Conservation (phyloP, 1,140 invertebrate species). For the Listronotus bonariensis region DNA sequence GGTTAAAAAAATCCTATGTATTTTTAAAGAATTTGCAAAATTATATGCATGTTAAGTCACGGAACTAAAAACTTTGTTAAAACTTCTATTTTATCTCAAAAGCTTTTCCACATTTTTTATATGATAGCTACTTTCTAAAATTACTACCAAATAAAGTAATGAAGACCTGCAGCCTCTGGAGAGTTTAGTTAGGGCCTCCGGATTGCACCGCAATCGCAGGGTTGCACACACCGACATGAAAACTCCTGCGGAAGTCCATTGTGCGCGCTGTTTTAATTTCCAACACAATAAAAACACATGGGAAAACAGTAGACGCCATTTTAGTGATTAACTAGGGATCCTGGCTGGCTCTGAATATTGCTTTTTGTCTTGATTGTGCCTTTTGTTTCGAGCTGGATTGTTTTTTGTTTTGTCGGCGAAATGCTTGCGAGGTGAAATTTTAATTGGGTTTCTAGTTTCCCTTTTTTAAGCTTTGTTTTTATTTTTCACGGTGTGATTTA, state of each 20-base stretch:
- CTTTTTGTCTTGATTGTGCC: conserved; percentile 56
- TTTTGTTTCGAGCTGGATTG: conserved; percentile 52
- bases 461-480: not conserved
- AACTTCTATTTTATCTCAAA: too few species aligned
- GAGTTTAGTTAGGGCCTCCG: too few species aligned
- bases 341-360: conserved; percentile 52
- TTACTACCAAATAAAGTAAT: too few species aligned
- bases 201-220: too few species aligned
- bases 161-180: too few species aligned
- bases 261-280: conserved; percentile 57
- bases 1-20: too few species aligned
- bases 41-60: too few species aligned
- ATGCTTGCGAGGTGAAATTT: conserved; percentile 49
- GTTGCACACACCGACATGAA: conserved; percentile 16
- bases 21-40: too few species aligned
- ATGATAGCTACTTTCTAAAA: too few species aligned
- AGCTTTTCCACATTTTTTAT: too few species aligned
- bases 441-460: conserved; percentile 53
- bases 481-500: conserved; percentile 13
- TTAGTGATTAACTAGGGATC: conserved; percentile 58
- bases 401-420: conserved; percentile 50
- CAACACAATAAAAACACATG: conserved; percentile 59
- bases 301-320: conserved; percentile 58
- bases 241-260: conserved; percentile 49
- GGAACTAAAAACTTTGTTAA: too few species aligned